These are phyloP conservation scores for Venustaconcha ellipsiformis DNA, from an alignment of 1,140 invertebrate genomes.

Conservation along the genomic window DNA sequence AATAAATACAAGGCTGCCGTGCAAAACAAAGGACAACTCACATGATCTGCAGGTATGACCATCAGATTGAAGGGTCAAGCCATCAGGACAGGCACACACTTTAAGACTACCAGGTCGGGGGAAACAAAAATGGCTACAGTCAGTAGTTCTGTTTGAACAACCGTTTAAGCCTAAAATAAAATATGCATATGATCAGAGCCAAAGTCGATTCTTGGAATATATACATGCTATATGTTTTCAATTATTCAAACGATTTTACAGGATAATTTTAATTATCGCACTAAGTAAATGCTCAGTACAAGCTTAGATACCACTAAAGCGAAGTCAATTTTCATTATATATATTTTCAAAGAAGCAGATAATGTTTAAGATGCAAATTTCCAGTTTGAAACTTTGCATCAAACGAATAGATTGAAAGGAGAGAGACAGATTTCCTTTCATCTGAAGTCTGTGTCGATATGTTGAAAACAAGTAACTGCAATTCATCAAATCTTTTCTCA, in stretches of 20 bases:
- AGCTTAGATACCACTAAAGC: neutral
- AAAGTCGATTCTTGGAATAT: neutral
- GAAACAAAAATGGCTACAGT: conserved; percentile 94
- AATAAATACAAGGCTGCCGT: too few species aligned
- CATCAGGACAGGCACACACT: conserved; percentile 87
- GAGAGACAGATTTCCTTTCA: too few species aligned
- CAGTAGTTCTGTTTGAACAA: conserved; percentile 73
- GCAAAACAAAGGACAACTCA: conserved; percentile 12
- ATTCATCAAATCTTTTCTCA: too few species aligned
- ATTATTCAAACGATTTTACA: neutral
- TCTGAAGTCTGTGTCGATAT: too few species aligned
- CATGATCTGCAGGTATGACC: conserved; percentile 77
- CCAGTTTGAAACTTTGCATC: too few species aligned
- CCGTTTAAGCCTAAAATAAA: conserved; percentile 39
- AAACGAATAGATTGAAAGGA: too few species aligned
- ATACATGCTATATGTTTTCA: neutral
- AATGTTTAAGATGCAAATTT: too few species aligned
- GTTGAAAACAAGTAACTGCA: too few species aligned
- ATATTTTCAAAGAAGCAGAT: too few species aligned
- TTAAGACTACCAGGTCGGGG: conserved; percentile 73
- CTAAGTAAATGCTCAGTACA: neutral
- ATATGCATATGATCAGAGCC: neutral
- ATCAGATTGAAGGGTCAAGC: conserved; percentile 80
- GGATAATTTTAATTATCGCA: too few species aligned
- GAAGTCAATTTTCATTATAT: too few species aligned